phyloP scores from a whole-genome alignment of 2,888 invertebrate species.

The Drosophila mercatorum region DNA sequence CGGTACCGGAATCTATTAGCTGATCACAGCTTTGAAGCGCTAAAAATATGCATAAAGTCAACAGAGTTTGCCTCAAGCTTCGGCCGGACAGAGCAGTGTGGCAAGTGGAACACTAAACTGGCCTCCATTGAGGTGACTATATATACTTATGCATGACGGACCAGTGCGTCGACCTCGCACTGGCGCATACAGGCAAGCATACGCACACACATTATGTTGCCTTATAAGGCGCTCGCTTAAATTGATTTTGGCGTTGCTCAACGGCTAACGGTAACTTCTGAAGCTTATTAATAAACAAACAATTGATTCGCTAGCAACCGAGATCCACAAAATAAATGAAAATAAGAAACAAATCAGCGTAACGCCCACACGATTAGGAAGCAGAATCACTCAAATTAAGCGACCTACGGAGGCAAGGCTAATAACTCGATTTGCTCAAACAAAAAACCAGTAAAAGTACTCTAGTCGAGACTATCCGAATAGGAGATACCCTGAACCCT shows the following conservation, averaged over 20 bases:
- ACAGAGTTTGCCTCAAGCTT: constrained; percentile 32
- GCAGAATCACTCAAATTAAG: constrained; percentile 38
- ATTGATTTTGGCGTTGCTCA: constrained; percentile 55
- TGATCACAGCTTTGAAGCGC: constrained; percentile 17
- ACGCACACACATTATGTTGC: constrained; percentile 19
- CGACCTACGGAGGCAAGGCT: constrained; percentile 41
- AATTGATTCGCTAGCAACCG: constrained; percentile 44
- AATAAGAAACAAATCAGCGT: constrained; percentile 62
- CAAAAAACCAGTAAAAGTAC: too few species aligned
- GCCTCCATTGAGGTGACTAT: constrained; percentile 31
- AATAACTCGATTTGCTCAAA: constrained; percentile 13
- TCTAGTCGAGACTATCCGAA: too few species aligned
- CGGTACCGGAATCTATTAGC: neutral
- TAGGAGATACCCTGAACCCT: too few species aligned
- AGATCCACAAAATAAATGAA: constrained; percentile 10
- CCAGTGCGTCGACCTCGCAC: constrained; percentile 71
- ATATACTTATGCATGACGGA: constrained; percentile 20
- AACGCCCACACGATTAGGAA: constrained; percentile 74
- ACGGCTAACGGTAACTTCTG: constrained; percentile 50
- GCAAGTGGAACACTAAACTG: constrained; percentile 44
- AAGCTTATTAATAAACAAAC: constrained; percentile 68
- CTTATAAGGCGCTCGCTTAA: constrained; percentile 47
- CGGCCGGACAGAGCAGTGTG: neutral
- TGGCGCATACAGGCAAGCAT: constrained; percentile 15
- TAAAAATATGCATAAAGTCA: constrained; percentile 27